Conservation (phyloP, 2,113 vertebrate species). For the Atlantisia rogersi region DNA sequence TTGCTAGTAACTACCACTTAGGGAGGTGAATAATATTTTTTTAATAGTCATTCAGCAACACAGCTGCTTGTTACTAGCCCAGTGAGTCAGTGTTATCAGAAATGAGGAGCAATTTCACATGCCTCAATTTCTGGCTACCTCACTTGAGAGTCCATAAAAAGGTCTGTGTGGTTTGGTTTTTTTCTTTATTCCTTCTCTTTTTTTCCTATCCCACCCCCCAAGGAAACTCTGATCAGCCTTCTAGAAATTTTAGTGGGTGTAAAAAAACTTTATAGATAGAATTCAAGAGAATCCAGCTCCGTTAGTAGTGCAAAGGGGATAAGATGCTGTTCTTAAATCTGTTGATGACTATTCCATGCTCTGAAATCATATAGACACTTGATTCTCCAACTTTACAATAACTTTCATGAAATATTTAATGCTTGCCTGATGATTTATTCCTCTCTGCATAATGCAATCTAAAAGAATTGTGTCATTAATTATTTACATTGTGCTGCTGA, state of each 20-base stretch:
- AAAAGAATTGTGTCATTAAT: constrained; percentile 53
- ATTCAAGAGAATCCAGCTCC: not conserved
- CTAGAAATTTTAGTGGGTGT: not conserved
- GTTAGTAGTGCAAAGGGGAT: not conserved
- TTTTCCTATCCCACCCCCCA: fast-evolving
- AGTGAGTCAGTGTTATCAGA: not conserved
- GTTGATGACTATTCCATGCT: constrained; percentile 18
- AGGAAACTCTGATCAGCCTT: not conserved
- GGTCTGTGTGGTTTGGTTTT: not conserved
- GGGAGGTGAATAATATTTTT: not conserved
- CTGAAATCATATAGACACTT: constrained; percentile 33
- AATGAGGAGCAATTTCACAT: not conserved
- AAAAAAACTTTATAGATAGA: not conserved
- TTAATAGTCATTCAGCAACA: not conserved
- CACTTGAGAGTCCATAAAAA: not conserved
- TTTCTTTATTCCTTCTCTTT: not conserved
- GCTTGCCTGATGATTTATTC: constrained; percentile 61
- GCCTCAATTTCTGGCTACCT: not conserved
- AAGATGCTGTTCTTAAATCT: not conserved
- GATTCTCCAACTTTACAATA: constrained; percentile 42
- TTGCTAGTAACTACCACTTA: not conserved
- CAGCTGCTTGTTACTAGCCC: not conserved
- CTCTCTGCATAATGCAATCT: constrained; percentile 33
- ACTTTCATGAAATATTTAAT: constrained; percentile 63
- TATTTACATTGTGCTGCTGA: constrained; percentile 50